phyloP scores from a whole-genome alignment of 2,113 vertebrate genomes.

The Papio anubis region DNA sequence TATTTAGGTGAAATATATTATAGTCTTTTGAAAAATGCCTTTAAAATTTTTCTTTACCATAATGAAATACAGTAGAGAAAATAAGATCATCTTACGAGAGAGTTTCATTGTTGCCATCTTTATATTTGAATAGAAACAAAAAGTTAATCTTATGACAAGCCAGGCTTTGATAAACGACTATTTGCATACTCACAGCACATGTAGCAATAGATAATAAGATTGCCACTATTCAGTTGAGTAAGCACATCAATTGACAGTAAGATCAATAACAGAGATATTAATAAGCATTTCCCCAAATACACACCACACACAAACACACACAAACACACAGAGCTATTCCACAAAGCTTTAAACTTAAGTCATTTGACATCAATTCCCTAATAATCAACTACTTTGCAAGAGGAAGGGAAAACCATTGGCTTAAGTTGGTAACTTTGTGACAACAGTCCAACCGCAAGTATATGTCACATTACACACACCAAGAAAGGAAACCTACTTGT shows the following conservation, averaged over 20 bases:
- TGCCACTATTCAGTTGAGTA: not conserved
- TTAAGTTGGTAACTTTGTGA: not conserved
- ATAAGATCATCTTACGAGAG: constrained; percentile 9
- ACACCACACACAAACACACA: not conserved
- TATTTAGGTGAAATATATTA: constrained; percentile 27
- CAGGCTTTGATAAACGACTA: not conserved
- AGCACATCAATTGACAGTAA: not conserved
- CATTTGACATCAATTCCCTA: not conserved
- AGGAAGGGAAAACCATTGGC: not conserved
- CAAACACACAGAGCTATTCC: not conserved
- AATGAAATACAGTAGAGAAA: constrained; percentile 33
- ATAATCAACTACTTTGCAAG: not conserved
- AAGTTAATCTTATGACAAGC: not conserved
- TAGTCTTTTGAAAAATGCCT: constrained; percentile 8
- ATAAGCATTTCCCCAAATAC: not conserved
- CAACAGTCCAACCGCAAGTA: not conserved
- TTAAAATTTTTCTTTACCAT: not conserved
- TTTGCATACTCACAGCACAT: not conserved
- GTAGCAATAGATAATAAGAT: not conserved
- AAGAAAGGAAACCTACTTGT: not conserved
- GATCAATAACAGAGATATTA: not conserved
- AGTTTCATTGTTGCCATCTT: constrained; percentile 20
- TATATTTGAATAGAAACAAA: constrained; percentile 29
- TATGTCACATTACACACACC: not conserved
- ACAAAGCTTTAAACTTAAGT: not conserved